Base-by-base conservation (phyloP, 53 echinoderm and acorn worm species). In the Apostichopus leukothele region DNA sequence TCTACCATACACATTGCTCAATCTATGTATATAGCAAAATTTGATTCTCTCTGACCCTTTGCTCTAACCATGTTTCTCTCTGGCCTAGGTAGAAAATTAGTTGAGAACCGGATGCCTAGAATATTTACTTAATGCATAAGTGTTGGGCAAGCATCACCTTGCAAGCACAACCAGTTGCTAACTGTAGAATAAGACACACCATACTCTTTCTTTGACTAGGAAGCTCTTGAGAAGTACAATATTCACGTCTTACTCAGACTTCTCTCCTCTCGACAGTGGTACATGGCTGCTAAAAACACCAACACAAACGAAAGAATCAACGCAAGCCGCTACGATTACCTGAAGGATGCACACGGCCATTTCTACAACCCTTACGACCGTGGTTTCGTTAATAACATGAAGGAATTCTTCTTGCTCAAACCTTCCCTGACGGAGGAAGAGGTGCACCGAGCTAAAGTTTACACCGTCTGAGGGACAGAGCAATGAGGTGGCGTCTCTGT, bases 271-370 rank as follows among this genome's bases (percentile, higher is more conserved):
- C 50, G 87, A 9, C 92, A 99, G 99, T 99, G 99, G 99, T 96
- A 93, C 91, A 99, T 94, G 94, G 96, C 96, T 22, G 79, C 90
- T 7, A 51, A 71, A 11, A 99, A 99, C 90, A 94, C 89, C 90
- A 99, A 94, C 90, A 99, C 96, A 87, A 99, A 99, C 60, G 99
- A 99, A 88, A 80, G 99, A 53, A 92, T 99, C 86, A 99, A 99
- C 88, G 76, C 52, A 90, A 92, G 93, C 90, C 96, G 96, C 60
- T 96, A 99, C 74, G 84, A 92, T 52, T 96, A 96, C 92, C 80
- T 96, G 88, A 99, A 94, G 59, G 96, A 94, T 54, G 95, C 94
- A 27, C 91, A 91, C 73, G 96, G 93, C 10, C 93, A 93, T 89
- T 99, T 39, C 93, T 94, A 92, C 96, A 99, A 96, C 26, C 99